Conservation (phyloP, 2,113 vertebrate species). For the Tragelaphus imberbis region DNA sequence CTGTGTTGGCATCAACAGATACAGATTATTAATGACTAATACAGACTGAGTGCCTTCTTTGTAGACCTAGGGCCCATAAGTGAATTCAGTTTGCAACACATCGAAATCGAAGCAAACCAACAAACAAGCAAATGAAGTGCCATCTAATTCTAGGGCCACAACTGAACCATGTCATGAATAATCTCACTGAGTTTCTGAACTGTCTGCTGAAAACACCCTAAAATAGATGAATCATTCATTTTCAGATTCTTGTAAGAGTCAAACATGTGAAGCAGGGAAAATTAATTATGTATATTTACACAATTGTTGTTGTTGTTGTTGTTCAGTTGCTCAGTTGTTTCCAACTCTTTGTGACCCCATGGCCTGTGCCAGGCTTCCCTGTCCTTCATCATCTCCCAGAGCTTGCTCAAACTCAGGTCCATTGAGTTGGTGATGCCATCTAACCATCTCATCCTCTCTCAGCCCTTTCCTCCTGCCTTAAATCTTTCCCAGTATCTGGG, state of each 20-base stretch:
- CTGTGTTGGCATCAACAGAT: not conserved
- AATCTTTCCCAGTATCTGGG: not conserved
- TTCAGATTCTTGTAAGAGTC: not conserved
- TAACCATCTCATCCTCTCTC: not conserved
- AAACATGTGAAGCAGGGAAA: not conserved
- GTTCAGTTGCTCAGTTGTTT: not conserved
- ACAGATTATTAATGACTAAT: not conserved
- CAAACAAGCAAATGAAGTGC: not conserved
- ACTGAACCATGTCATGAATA: not conserved
- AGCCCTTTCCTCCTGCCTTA: not conserved
- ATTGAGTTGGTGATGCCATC: not conserved
- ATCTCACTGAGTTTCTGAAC: not conserved
- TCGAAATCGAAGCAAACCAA: not conserved
- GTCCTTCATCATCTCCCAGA: not conserved
- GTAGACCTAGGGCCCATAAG: not conserved
- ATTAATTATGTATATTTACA: slow-evolving; percentile 32
- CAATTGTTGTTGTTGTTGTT: not conserved
- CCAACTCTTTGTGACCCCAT: not conserved
- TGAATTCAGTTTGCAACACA: not conserved
- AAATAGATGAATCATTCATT: slow-evolving; percentile 4
- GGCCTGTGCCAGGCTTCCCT: not conserved
- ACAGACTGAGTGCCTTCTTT: not conserved
- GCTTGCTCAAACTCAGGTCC: not conserved
- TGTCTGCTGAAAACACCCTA: not conserved
- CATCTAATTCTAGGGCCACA: not conserved